Base-by-base conservation (phyloP, 92 coral and sea anemone genomes). In the Palythoa grandiflora region DNA sequence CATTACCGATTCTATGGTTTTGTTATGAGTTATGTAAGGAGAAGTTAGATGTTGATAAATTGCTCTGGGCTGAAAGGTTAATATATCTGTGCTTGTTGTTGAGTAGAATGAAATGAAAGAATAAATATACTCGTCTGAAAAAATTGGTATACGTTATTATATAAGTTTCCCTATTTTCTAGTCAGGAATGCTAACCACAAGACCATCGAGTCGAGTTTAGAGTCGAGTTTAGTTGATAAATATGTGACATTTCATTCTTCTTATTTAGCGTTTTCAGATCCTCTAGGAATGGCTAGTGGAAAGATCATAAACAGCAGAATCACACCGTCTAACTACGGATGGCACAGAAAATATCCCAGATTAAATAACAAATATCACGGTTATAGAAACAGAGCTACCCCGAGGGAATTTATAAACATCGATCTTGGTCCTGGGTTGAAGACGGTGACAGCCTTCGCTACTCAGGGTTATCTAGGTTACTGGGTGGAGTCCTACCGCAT, bases 401-500 rank as follows among this genome's bases (percentile, higher is more conserved):
- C 59, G 2, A 51, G 48, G 52, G 73, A 48, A 3, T 81, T 65
- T 63, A n/a, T 81, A 3, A 63, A 70, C 44, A 66, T 81, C 37
- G 75, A 81, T 68, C 38, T 81, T 37, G 86, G 86, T 40, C 86
- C 86, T 19, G 75, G 86, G 12, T 17, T 68, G 55, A 81, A 36
- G 57, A 70, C 15, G 0, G 76, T 81, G 4, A 21, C 86, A 48
- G 75, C 86, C 39, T 63, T 81, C 51, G 86, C 86, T 66, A 81
- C 75, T 12, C 86, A 81, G 40, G 86, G 86, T 35, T 47, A 12
- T 15, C 1, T 0, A 1, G 47, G 9, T 0, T 40, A 1, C 15
- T 81, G 86, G 86, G 75, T 81, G 61, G 86, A 81, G 75, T 63
- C 86, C 1, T 81, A 63, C 86, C 66, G 86, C 8, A 35, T 54